These are phyloP conservation scores for Nymphicus hollandicus DNA, from an alignment of 2,113 vertebrate species.

Conservation along the genomic window DNA sequence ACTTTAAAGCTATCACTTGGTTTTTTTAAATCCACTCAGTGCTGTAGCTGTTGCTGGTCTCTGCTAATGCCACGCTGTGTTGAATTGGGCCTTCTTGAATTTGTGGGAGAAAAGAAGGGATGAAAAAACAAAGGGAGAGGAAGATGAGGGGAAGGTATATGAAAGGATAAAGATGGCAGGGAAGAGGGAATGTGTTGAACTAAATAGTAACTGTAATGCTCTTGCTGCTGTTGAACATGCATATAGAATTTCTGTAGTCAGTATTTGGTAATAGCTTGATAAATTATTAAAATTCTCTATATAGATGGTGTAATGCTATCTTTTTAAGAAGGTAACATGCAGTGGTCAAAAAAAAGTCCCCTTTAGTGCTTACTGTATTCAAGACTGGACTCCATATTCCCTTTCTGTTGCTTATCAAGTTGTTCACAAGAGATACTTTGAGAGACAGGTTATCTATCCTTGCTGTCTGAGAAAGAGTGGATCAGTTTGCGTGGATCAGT, in stretches of 20 bases:
- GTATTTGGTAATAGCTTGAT: background rate
- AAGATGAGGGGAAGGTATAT: constrained; percentile 19
- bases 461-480: background rate
- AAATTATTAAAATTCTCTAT: background rate
- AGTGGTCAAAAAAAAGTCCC: background rate
- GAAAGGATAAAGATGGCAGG: constrained; percentile 35
- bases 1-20: constrained; percentile 23
- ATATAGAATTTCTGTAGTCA: background rate
- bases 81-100: constrained; percentile 40
- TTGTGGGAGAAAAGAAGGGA: constrained; percentile 37
- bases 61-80: background rate
- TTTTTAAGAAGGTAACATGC: background rate
- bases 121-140: constrained; percentile 26
- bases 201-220: background rate
- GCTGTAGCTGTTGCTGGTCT: constrained; percentile 11
- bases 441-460: background rate
- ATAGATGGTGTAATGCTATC: background rate
- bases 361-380: background rate
- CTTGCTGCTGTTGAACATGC: background rate
- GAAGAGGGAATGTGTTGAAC: background rate
- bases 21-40: background rate
- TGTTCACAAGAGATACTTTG: background rate
- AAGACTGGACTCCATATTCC: background rate
- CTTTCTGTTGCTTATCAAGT: background rate
- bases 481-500: background rate